Evolutionary conservation across 2,797 vertebrate species (phyloP).

Genomic region (Platalea minor): DNA sequence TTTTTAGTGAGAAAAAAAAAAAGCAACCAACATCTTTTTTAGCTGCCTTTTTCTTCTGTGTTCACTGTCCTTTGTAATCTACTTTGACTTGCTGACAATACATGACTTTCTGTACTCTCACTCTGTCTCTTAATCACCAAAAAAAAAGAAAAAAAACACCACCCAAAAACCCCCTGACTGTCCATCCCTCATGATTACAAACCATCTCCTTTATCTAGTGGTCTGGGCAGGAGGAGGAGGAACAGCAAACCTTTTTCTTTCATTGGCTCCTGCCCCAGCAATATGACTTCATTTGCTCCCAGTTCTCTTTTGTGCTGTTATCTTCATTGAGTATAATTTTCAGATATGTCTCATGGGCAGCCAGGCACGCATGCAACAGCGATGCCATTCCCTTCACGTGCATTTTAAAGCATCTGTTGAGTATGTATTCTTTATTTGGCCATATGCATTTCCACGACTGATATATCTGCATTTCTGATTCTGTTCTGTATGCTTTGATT

Average conservation of each 20-base stretch:
- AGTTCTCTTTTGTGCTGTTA: neutral
- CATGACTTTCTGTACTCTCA: constrained; percentile 25
- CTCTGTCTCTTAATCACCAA: constrained; percentile 58
- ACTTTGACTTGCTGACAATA: constrained; percentile 62
- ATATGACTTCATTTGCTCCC: constrained; percentile 23
- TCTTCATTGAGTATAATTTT: constrained; percentile 1
- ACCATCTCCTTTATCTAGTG: constrained; percentile 31
- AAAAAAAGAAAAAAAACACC: neutral
- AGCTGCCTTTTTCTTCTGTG: constrained; percentile 38
- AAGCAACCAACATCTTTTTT: constrained; percentile 24
- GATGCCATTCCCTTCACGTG: neutral
- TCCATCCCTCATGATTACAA: constrained; percentile 58
- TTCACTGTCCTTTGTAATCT: constrained; percentile 66
- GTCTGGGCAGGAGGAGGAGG: constrained; percentile 33
- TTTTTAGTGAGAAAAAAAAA: neutral
- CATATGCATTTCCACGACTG: neutral
- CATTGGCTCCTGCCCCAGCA: constrained; percentile 1
- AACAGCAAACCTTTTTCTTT: constrained; percentile 23
- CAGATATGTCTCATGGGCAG: neutral
- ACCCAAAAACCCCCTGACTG: neutral
- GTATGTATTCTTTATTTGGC: neutral
- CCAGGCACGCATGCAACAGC: neutral
- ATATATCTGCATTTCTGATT: neutral
- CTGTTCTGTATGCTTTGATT: neutral
- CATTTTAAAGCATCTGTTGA: constrained; percentile 16